A percentile compares a stretch with the other conserved stretches of the same genome.
phyloP scores from a whole-genome alignment of 2,888 invertebrate genomes.

The Drosophila testacea region DNA sequence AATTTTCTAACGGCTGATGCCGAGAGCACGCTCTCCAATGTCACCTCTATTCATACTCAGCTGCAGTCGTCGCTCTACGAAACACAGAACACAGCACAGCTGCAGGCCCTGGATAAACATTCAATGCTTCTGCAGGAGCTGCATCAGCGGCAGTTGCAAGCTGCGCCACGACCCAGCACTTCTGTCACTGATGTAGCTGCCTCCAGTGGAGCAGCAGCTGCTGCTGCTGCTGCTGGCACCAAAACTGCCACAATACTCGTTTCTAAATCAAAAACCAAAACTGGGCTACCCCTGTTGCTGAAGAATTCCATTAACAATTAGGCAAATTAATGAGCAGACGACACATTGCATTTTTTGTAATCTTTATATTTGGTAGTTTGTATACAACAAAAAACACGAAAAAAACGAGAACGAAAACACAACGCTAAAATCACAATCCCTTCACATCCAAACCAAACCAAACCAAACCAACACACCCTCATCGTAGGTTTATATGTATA shows the following conservation, averaged over 20 bases:
- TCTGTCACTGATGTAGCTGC: slow-evolving; percentile 40
- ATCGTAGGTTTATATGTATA: slow-evolving; percentile 52
- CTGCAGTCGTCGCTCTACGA: slow-evolving; percentile 84
- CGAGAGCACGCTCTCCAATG: slow-evolving; percentile 84
- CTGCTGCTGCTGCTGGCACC: slow-evolving; percentile 48
- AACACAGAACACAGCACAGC: slow-evolving; percentile 71
- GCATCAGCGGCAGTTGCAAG: slow-evolving; percentile 71
- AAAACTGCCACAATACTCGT: slow-evolving; percentile 85
- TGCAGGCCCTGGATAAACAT: slow-evolving; percentile 79
- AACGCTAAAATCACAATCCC: slow-evolving; percentile 9
- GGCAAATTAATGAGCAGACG: slow-evolving; percentile 35
- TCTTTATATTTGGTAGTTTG: slow-evolving; percentile 76
- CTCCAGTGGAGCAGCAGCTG: slow-evolving; percentile 20
- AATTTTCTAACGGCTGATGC: slow-evolving; percentile 78
- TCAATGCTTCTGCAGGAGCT: slow-evolving; percentile 77
- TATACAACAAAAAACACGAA: slow-evolving; percentile 43
- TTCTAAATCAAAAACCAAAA: slow-evolving; percentile 86
- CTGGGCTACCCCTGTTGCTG: slow-evolving; percentile 85
- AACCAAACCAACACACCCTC: slow-evolving; percentile 11
- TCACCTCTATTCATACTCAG: slow-evolving; percentile 85
- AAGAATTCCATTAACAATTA: slow-evolving; percentile 85
- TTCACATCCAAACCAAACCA: slow-evolving; percentile 10
- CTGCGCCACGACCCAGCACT: slow-evolving; percentile 38
- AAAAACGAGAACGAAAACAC: slow-evolving; percentile 6
- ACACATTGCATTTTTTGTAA: slow-evolving; percentile 66